Conservation (phyloP, 2,888 invertebrate species). For the Nebria salina region DNA sequence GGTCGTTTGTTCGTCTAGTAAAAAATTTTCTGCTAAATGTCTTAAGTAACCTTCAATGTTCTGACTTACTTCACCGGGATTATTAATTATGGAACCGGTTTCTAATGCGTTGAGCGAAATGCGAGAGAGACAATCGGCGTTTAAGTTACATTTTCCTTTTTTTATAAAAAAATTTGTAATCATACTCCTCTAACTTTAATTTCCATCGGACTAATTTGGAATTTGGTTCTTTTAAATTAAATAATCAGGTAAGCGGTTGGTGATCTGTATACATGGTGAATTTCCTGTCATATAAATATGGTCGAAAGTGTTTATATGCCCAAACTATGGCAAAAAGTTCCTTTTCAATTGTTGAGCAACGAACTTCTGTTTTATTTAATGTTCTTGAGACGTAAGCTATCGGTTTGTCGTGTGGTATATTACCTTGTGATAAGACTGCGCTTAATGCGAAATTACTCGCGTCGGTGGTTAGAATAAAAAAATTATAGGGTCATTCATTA, state of each 20-base stretch:
- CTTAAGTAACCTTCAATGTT: too few relatives aligned
- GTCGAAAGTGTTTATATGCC: constrained; percentile 50
- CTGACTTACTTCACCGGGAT: too few relatives aligned
- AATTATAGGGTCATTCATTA: constrained; percentile 49
- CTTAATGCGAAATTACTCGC: constrained; percentile 52
- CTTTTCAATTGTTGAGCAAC: constrained; percentile 49
- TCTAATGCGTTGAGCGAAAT: too few relatives aligned
- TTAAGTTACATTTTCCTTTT: constrained; percentile 28
- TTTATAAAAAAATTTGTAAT: constrained; percentile 48
- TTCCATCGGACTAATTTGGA: constrained; percentile 56
- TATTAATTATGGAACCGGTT: too few relatives aligned
- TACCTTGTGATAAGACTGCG: constrained; percentile 51
- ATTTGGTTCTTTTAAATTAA: constrained; percentile 57
- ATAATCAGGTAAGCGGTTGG: constrained; percentile 55
- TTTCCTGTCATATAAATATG: constrained; percentile 51
- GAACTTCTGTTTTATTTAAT: constrained; percentile 48
- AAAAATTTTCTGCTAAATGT: too few relatives aligned
- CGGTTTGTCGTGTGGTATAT: not conserved
- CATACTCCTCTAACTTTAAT: constrained; percentile 53
- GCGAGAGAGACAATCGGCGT: not conserved
- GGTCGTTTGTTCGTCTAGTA: too few relatives aligned
- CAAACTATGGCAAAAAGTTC: constrained; percentile 51
- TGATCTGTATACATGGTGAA: constrained; percentile 59
- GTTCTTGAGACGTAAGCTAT: constrained; percentile 48
- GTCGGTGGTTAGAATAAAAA: constrained; percentile 53